Base-by-base conservation (phyloP, 2,797 vertebrate species). In the Hyperoplus lanceolatus region DNA sequence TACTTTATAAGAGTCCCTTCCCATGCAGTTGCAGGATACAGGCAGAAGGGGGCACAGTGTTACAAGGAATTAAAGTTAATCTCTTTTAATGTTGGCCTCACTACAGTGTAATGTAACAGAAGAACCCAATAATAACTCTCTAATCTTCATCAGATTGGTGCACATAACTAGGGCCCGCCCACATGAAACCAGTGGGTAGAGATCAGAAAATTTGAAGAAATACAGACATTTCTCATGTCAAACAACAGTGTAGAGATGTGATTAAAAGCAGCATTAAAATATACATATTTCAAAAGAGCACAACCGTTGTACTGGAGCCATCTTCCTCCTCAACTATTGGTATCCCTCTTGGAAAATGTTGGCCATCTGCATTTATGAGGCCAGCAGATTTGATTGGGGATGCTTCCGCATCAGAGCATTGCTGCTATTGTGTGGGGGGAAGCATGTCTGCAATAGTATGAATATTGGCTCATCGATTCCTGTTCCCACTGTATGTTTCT, bases 1-100 rank as follows among this genome's bases (percentile, higher is more conserved):
- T 92, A 84, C 83, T 89, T 87, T 59, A 29, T 29, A 29, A 70
- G 66, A 78, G 77, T 68, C 74, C 5, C 65, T 8, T 49, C 63
- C 53, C 60, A 42, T 21, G 29, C 36, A 4, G 49, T 53, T 72
- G 82, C 77, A 75, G 76, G 79, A 65, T 51, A 21, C 62, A 41
- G 59, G 63, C 42, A 50, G 61, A n/a, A 64, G 56, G 78, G 21
- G 55, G 72, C 36, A 12, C 49, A 36, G 45, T 41, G 45, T 38
- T 62, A 43, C 50, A 67, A n/a, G 41, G 57, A 70, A 54, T 39
- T 51, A 5, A 61, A 54, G 16, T 49, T 51, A 36, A 15, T 12
- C 12, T 21, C 1, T 38, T 60, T 46, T 29, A 14, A 57, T 18
- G 21, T 61, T 61, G 18, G 51, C 61, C 16, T 3, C 8, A 49